These are phyloP conservation scores for Pedicia rivosa DNA, from an alignment of 2,888 invertebrate genomes.

Conservation along the genomic window DNA sequence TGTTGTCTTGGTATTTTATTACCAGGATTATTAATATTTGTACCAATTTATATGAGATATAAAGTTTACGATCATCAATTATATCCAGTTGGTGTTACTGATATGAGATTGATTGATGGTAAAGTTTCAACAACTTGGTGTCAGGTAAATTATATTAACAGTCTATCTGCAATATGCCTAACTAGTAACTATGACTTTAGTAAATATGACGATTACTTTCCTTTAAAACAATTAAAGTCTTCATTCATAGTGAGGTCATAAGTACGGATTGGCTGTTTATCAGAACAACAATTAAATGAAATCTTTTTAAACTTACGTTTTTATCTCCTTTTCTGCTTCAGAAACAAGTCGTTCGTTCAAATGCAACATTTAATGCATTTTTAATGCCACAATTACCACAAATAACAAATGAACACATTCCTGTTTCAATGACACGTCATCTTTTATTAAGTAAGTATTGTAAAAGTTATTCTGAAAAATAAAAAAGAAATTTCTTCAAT, in stretches of 20 bases:
- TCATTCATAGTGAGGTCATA: no score
- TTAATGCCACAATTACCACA: constrained; percentile 45
- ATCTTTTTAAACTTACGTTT: constrained; percentile 1
- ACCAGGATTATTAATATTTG: constrained; percentile 47
- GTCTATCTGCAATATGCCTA: no score
- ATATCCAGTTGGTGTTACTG: constrained; percentile 58
- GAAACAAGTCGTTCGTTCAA: constrained; percentile 51
- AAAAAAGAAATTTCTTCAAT: not conserved
- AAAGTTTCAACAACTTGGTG: constrained; percentile 67
- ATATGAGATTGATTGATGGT: constrained; percentile 57
- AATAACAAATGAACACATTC: constrained; percentile 38
- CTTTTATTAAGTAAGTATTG: not conserved
- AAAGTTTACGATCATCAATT: constrained; percentile 51
- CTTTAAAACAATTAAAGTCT: no score
- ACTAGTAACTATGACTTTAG: no score
- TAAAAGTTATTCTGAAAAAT: not conserved
- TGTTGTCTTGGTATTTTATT: constrained; percentile 44
- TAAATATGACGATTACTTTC: no score
- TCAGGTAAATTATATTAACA: no score
- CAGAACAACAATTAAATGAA: not conserved
- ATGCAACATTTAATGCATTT: constrained; percentile 62
- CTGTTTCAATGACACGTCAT: constrained; percentile 56
- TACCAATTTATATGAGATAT: constrained; percentile 53
- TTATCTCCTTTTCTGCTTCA: no score
- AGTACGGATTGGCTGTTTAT: no score